phyloP scores from a whole-genome alignment of 2,888 invertebrate species.

The Tenthredo mesomela region DNA sequence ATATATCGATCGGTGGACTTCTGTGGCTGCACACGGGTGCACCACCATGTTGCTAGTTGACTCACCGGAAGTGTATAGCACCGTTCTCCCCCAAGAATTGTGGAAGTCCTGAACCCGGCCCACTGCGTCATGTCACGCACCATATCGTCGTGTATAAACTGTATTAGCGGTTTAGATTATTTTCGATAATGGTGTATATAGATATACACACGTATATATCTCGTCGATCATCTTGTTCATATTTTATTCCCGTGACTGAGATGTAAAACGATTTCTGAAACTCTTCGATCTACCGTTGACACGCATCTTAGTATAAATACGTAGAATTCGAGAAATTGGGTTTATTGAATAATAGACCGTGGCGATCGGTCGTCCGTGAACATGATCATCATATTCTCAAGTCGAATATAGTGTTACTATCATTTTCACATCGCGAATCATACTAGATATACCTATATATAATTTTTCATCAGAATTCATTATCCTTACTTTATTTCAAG shows the following conservation, averaged over 20 bases:
- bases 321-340: slow-evolving; percentile 10
- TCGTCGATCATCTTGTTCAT: background rate
- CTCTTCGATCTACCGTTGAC: background rate
- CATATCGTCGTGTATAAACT: background rate
- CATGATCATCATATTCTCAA: background rate
- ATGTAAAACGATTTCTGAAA: background rate
- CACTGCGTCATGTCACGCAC: slow-evolving; percentile 30
- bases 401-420: background rate
- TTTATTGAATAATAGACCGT: slow-evolving; percentile 33
- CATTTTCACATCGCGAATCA: background rate
- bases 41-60: slow-evolving; percentile 66
- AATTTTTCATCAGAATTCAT: background rate
- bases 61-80: slow-evolving; percentile 74
- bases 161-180: slow-evolving; percentile 21
- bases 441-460: background rate
- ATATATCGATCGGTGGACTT: slow-evolving; percentile 6
- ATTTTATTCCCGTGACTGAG: background rate
- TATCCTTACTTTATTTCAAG: background rate
- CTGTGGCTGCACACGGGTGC: slow-evolving; percentile 16
- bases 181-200: background rate
- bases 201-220: background rate
- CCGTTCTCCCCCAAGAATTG: slow-evolving; percentile 61
- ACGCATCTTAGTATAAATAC: background rate
- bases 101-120: slow-evolving; percentile 33
- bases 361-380: slow-evolving; percentile 18